Percentiles rank a stretch among this genome's conserved stretches.
These are phyloP conservation scores for Enteromius afrohamiltoni DNA, from an alignment of 2,797 vertebrate genomes.

Conservation along the genomic window DNA sequence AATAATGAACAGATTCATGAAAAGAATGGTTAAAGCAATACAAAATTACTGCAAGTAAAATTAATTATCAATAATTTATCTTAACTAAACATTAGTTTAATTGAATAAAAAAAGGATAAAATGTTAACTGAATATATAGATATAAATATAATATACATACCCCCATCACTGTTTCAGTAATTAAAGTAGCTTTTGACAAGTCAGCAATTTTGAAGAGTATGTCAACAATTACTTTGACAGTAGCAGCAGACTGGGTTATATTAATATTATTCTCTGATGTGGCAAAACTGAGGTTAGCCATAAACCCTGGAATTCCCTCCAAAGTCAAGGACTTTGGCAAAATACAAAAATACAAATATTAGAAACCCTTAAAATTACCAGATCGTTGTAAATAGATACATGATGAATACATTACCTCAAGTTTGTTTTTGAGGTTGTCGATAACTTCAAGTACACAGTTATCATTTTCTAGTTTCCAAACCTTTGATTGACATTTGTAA, in stretches of 20 bases:
- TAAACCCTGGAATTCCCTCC: slow-evolving; percentile 59
- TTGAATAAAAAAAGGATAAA: not conserved
- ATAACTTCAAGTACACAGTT: slow-evolving; percentile 62
- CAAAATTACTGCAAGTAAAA: not conserved
- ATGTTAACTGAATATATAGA: not conserved
- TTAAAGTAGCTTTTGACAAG: slow-evolving; percentile 18
- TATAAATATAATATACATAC: slow-evolving; percentile 9
- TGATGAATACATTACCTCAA: not conserved
- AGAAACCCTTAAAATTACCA: not conserved
- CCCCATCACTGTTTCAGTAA: slow-evolving; percentile 48
- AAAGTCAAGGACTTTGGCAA: slow-evolving; percentile 43
- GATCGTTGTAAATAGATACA: not conserved
- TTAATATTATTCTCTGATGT: not conserved
- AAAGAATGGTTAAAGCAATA: not conserved
- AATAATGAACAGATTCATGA: not conserved
- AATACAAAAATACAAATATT: slow-evolving; percentile 16
- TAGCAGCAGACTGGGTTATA: slow-evolving; percentile 67
- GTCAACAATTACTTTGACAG: slow-evolving; percentile 72
- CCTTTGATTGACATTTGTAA: slow-evolving; percentile 50
- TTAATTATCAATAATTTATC: not conserved
- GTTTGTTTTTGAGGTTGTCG: not conserved
- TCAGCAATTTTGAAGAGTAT: slow-evolving; percentile 76
- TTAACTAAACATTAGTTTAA: not conserved
- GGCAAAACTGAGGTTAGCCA: slow-evolving; percentile 53
- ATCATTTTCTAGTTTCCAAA: slow-evolving; percentile 57